These are phyloP conservation scores for Villa cingulata DNA, from an alignment of 2,888 invertebrate species.

Conservation along the genomic window DNA sequence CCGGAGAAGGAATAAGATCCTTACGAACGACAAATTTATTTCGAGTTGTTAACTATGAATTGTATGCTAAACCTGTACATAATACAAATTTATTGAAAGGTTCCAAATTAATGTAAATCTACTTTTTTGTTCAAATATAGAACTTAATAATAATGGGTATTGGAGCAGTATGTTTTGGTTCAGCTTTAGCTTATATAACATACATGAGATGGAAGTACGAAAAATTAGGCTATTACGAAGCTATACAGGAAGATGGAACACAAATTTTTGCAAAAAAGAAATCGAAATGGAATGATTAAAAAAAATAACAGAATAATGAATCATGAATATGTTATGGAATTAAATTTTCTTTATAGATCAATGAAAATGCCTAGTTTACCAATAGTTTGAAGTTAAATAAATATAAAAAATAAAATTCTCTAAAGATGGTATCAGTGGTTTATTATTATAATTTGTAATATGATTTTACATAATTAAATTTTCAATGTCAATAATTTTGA, in stretches of 20 bases:
- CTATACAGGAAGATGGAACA: conserved; percentile 62
- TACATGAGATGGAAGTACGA: conserved; percentile 77
- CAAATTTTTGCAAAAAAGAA: conserved; percentile 59
- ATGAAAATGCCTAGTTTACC: no score
- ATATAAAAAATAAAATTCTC: no score
- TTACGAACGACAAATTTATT: conserved; percentile 62
- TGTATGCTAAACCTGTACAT: conserved; percentile 79
- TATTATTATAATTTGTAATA: no score
- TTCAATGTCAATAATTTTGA: background rate
- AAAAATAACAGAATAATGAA: background rate
- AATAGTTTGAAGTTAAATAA: no score
- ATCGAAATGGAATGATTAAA: conserved; percentile 56
- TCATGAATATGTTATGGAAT: background rate
- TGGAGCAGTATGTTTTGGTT: conserved; percentile 59
- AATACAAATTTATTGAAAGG: background rate
- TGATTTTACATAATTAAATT: no score
- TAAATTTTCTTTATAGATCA: no score
- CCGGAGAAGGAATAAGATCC: conserved; percentile 66
- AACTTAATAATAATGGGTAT: conserved; percentile 74
- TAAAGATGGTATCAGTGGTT: no score
- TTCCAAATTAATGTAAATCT: background rate
- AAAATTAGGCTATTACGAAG: conserved; percentile 64
- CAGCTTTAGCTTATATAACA: conserved; percentile 65
- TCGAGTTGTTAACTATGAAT: conserved; percentile 72
- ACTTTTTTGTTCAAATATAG: conserved; percentile 45